Base-by-base conservation (phyloP, 2,888 invertebrate species). In the Caenorhabditis sp. region DNA sequence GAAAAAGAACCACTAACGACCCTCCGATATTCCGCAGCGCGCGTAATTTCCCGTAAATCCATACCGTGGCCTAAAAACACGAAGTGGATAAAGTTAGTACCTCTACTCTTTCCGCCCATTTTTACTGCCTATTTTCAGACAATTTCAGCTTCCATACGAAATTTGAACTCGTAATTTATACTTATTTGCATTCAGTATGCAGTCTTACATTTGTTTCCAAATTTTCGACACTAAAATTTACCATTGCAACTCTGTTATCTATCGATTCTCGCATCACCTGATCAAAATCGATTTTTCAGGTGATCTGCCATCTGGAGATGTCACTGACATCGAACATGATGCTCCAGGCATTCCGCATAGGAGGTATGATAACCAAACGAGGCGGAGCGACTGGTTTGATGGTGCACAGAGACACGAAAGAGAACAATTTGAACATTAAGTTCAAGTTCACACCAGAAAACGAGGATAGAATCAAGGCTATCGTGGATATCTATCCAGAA, bases 361-460 rank as follows among this genome's bases (percentile, higher is more conserved):
- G 74, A 14, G 79, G 79, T 14, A 56, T 83, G 24, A 59, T 83
- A 10, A 19, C 74, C 49, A 83, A 83, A 58, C 79, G 83, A n/a
- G 84, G 84, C 16, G 84, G 84, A 19, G 86, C 82, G 10, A 86
- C 85, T 54, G 91, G 91, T 10, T 81, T 91, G 28, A 88, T 88
- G 80, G 91, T 91, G 7, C 91, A 91, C 70, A 86, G 91, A n/a
- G 91, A 92, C 79, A 88, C 89, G 8, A 86, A 89, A 49, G 89
- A 86, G 63, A 91, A 91, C 85, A 91, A 91, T 72, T 85, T 90
- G 76, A 90, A 90, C 31, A 84, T 87, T n/a, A 88, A 89, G 76
- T 91, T 91, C 87, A 85, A 88, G 76, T 91, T 91, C 85, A 89
- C 90, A 8, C 73, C 82, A 7, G 91, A 91, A 73, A 92, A 90